Percentiles rank a stretch among this genome's conserved stretches.
Evolutionary conservation across 2,113 vertebrate genomes (phyloP).

Genomic region (Gasterosteus nipponicus): DNA sequence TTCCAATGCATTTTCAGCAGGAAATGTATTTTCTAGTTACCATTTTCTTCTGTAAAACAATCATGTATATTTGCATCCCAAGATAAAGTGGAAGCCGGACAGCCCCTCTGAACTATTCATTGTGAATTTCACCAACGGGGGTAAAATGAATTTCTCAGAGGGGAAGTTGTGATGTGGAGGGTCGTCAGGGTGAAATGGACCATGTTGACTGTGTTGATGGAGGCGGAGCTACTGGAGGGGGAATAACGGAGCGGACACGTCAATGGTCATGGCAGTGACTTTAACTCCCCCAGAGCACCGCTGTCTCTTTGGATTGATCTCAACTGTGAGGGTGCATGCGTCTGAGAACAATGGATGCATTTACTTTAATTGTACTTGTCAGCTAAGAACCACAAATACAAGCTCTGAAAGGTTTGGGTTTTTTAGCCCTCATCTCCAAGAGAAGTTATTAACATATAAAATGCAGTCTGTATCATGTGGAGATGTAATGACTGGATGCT

Average conservation of each 20-base stretch:
- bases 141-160: background rate
- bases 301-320: slow-evolving; percentile 49
- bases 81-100: no score
- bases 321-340: slow-evolving; percentile 7
- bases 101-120: background rate
- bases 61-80: background rate
- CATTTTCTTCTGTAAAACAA: no score
- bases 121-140: background rate
- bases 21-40: no score
- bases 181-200: slow-evolving; percentile 1
- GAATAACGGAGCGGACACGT: slow-evolving; percentile 32
- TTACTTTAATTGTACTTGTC: slow-evolving; percentile 22
- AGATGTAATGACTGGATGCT: slow-evolving; percentile 54
- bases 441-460: slow-evolving; percentile 58
- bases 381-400: slow-evolving; percentile 21
- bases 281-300: slow-evolving; percentile 38
- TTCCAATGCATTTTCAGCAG: no score
- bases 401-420: background rate
- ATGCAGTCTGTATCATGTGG: background rate
- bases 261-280: slow-evolving; percentile 38
- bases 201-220: background rate
- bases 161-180: background rate
- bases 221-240: slow-evolving; percentile 8
- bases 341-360: slow-evolving; percentile 33
- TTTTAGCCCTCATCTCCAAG: background rate